Evolutionary conservation across 2,888 invertebrate species (phyloP).

Genomic region (Stenodema calcarata): DNA sequence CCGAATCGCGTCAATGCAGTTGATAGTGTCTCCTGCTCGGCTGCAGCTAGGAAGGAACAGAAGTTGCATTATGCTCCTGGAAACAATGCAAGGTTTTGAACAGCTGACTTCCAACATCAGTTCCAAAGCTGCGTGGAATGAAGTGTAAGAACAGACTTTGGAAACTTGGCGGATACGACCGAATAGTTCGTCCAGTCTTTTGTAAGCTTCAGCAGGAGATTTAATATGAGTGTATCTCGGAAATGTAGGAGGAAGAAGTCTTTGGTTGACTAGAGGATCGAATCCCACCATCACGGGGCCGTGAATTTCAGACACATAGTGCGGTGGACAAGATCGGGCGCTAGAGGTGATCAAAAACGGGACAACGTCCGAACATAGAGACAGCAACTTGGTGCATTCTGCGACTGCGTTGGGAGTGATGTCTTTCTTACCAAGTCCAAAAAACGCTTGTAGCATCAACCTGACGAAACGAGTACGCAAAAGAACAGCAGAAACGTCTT

Average conservation of each 20-base stretch:
- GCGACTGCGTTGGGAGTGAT: constrained; percentile 72
- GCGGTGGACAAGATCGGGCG: constrained; percentile 54
- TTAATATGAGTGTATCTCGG: constrained; percentile 94
- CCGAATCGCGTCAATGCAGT: constrained; percentile 79
- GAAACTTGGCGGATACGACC: constrained; percentile 80
- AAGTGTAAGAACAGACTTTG: constrained; percentile 78
- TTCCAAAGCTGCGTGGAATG: constrained; percentile 85
- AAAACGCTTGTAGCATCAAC: constrained; percentile 78
- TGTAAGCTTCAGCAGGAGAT: constrained; percentile 74
- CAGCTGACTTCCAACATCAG: constrained; percentile 93
- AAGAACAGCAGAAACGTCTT: constrained; percentile 73
- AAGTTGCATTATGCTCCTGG: constrained; percentile 86
- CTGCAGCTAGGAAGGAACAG: constrained; percentile 70
- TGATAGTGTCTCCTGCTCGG: constrained; percentile 68
- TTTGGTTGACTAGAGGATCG: constrained; percentile 94
- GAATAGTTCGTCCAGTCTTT: constrained; percentile 83
- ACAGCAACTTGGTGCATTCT: constrained; percentile 76
- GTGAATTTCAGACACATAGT: constrained; percentile 52
- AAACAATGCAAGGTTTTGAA: constrained; percentile 86
- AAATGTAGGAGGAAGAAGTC: constrained; percentile 96
- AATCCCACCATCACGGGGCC: constrained; percentile 75
- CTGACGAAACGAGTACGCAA: constrained; percentile 86
- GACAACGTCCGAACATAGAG: constrained; percentile 82
- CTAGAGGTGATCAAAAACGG: constrained; percentile 61
- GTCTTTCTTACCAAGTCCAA: constrained; percentile 65